These are phyloP conservation scores for Lissocephala sabroskyi DNA, from an alignment of 2,888 invertebrate species.

Conservation along the genomic window DNA sequence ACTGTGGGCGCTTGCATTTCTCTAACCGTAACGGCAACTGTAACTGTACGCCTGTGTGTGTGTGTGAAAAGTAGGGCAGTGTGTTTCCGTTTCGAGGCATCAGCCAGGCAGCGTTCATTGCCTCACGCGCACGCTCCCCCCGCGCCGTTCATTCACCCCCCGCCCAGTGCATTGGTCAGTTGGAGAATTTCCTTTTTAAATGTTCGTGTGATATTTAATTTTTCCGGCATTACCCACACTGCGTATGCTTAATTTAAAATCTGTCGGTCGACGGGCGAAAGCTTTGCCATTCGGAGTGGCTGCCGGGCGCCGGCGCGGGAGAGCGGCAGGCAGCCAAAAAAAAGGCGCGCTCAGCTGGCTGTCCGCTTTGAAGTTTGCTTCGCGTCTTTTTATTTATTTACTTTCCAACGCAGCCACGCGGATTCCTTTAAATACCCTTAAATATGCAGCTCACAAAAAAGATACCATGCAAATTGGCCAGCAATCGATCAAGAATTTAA, in stretches of 20 bases:
- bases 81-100: slow-evolving; percentile 64
- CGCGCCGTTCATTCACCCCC: not conserved
- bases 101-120: slow-evolving; percentile 38
- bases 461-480: slow-evolving; percentile 1
- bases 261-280: slow-evolving; percentile 20
- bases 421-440: slow-evolving; percentile 8
- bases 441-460: not conserved
- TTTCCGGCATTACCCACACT: not conserved
- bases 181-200: too few relatives aligned
- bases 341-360: slow-evolving; percentile 34
- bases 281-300: slow-evolving; percentile 33
- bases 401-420: slow-evolving; percentile 17
- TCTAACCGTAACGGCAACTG: slow-evolving; percentile 12
- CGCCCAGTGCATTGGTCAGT: too few relatives aligned
- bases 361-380: slow-evolving; percentile 50
- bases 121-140: slow-evolving; percentile 28
- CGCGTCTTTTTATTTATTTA: slow-evolving; percentile 64
- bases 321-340: slow-evolving; percentile 2
- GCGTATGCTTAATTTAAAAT: slow-evolving; percentile 35
- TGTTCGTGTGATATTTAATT: too few relatives aligned
- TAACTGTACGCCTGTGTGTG: slow-evolving; percentile 13
- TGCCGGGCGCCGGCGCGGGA: slow-evolving; percentile 24
- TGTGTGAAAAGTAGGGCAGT: slow-evolving; percentile 68
- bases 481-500: not conserved
- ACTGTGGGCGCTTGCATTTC: slow-evolving; percentile 12